phyloP scores from a whole-genome alignment of 1,140 invertebrate species.

The Parasteatoda tepidariorum region DNA sequence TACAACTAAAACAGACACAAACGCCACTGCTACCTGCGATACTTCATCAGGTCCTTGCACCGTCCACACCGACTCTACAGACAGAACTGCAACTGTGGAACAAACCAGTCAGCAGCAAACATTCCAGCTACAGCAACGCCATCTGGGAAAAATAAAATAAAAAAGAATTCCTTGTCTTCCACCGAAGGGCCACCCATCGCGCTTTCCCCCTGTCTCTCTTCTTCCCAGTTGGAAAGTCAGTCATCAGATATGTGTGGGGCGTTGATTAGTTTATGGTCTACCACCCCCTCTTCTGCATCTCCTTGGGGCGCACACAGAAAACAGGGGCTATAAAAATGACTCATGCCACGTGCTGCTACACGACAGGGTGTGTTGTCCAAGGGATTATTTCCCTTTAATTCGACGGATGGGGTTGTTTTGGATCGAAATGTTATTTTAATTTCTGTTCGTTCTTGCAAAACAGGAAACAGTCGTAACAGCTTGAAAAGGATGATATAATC shows the following conservation, averaged over 20 bases:
- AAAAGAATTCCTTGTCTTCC: not conserved
- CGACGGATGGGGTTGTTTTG: not conserved
- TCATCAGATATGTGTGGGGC: conserved; percentile 17
- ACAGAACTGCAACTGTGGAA: not conserved
- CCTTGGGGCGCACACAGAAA: not conserved
- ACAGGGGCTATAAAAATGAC: conserved; percentile 43
- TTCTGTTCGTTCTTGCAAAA: not conserved
- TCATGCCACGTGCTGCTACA: conserved; percentile 30
- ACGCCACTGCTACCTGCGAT: not conserved
- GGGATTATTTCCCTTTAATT: not conserved
- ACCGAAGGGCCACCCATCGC: conserved; percentile 31
- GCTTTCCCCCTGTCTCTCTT: not conserved
- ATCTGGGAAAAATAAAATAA: not conserved
- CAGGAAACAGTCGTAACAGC: not conserved
- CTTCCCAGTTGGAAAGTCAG: conserved; percentile 13
- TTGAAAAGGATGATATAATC: not conserved
- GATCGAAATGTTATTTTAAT: conserved; percentile 54
- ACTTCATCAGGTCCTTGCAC: not conserved
- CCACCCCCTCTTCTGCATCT: not conserved
- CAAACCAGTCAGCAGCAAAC: not conserved
- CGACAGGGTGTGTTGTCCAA: not conserved
- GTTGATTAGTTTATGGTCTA: conserved; percentile 50
- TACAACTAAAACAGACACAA: conserved; percentile 14
- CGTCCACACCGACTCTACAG: not conserved
- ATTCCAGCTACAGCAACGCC: not conserved